These are phyloP conservation scores for Pelecanus crispus DNA, from an alignment of 2,113 vertebrate genomes.

Conservation along the genomic window DNA sequence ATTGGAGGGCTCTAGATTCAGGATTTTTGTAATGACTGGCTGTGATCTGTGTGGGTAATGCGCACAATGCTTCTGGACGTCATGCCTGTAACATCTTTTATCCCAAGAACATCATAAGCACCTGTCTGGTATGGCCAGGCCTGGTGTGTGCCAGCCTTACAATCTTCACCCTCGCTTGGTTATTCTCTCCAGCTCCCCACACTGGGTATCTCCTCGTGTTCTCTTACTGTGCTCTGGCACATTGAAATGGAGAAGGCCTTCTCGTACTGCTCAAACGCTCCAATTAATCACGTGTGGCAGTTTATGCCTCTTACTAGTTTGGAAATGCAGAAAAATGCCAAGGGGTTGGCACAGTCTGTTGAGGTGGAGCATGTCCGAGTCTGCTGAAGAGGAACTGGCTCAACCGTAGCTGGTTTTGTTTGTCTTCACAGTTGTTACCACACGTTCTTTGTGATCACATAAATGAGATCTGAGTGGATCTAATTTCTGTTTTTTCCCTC, in stretches of 20 bases:
- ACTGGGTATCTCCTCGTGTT: neutral
- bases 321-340: neutral
- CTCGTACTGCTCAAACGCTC: neutral
- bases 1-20: neutral
- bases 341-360: neutral
- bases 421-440: neutral
- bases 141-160: neutral
- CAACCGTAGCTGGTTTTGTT: neutral
- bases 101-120: neutral
- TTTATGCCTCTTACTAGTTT: neutral
- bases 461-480: conserved; percentile 6
- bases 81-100: neutral
- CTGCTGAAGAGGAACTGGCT: neutral
- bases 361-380: neutral
- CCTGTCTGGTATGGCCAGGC: neutral
- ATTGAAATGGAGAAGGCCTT: neutral
- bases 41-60: neutral
- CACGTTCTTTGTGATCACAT: neutral
- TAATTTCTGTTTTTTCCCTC: neutral
- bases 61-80: neutral
- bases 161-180: neutral
- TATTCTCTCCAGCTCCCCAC: neutral
- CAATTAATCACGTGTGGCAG: neutral
- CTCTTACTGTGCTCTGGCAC: neutral
- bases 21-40: neutral